These are phyloP conservation scores for Heliornis fulica DNA, from an alignment of 2,113 vertebrate genomes.

Conservation along the genomic window DNA sequence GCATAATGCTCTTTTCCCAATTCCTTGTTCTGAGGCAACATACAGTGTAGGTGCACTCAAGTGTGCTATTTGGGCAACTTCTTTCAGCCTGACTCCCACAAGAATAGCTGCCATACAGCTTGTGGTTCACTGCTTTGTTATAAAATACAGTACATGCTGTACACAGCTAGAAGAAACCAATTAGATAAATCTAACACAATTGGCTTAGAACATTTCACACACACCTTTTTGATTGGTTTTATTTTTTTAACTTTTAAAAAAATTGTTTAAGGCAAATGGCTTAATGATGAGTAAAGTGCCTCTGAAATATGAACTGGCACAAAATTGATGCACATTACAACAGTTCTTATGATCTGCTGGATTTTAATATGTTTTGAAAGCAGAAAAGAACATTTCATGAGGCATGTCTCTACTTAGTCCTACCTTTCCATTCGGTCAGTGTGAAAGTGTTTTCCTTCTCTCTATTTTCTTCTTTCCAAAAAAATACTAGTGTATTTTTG, in stretches of 20 bases:
- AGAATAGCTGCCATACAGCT: background rate
- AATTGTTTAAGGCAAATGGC: background rate
- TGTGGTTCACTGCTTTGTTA: background rate
- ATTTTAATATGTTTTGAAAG: background rate
- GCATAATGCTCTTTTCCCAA: background rate
- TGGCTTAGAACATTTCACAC: background rate
- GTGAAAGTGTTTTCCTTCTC: background rate
- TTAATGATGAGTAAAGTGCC: background rate
- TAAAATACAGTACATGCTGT: background rate
- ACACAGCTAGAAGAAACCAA: background rate
- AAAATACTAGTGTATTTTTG: background rate
- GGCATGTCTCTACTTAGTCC: background rate
- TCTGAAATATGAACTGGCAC: background rate
- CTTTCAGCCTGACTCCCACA: background rate
- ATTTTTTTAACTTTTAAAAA: no score
- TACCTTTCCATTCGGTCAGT: background rate
- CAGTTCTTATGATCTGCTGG: background rate
- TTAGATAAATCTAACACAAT: background rate
- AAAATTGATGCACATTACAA: background rate
- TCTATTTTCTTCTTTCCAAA: background rate
- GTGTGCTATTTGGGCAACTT: background rate
- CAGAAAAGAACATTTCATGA: background rate
- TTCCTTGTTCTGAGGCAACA: background rate
- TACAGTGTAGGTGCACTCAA: background rate
- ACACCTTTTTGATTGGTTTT: no score